Conservation (phyloP, 2,888 invertebrate genomes). For the Sinelater perroti region DNA sequence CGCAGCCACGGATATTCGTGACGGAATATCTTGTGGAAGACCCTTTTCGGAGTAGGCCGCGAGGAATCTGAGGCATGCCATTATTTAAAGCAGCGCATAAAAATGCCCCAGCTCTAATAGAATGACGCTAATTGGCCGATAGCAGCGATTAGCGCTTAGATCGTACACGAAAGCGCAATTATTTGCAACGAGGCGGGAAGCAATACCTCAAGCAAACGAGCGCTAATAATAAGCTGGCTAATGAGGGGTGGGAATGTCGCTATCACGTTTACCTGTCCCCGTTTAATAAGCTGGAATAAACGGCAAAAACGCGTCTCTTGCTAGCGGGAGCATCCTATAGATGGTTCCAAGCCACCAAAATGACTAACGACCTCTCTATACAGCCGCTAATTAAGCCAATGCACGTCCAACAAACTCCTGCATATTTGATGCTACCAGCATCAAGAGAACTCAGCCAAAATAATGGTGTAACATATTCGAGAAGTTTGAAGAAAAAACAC, state of each 20-base stretch:
- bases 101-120: too few species aligned
- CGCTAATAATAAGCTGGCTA: background rate
- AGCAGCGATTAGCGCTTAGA: conserved; percentile 3
- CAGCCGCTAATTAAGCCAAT: background rate
- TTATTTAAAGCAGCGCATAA: too few species aligned
- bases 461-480: too few species aligned
- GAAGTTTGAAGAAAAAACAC: too few species aligned
- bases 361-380: background rate
- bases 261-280: background rate
- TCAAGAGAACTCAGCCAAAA: too few species aligned
- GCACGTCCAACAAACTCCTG: background rate
- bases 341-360: background rate
- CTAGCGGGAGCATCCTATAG: background rate
- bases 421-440: background rate
- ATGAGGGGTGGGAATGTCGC: background rate
- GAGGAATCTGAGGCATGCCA: too few species aligned
- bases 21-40: too few species aligned
- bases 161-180: conserved; percentile 10
- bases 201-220: background rate
- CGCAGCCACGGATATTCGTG: too few species aligned
- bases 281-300: background rate
- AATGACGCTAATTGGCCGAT: conserved; percentile 8
- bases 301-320: background rate
- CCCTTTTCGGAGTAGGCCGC: too few species aligned
- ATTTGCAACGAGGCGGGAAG: conserved; percentile 8